phyloP scores from a whole-genome alignment of 2,888 invertebrate species.

The Drosophila siamana region DNA sequence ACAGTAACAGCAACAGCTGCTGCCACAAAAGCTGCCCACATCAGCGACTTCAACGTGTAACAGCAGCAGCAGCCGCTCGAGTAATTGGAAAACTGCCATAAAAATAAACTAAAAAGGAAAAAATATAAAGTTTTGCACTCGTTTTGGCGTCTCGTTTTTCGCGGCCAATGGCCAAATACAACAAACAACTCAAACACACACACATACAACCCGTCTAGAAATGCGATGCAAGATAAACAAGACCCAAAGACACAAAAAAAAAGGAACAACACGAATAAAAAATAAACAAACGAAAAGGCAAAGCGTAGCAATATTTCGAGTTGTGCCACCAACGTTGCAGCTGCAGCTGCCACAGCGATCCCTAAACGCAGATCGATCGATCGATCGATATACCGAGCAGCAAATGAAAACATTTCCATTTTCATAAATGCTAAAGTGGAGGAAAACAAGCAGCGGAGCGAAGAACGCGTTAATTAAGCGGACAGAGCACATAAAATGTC shows the following conservation, averaged over 20 bases:
- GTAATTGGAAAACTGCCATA: constrained; percentile 77
- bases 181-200: constrained; percentile 16
- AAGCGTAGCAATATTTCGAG: constrained; percentile 36
- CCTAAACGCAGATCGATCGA: constrained; percentile 27
- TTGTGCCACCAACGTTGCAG: constrained; percentile 53
- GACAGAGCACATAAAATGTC: constrained; percentile 68
- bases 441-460: constrained; percentile 16
- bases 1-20: constrained; percentile 57
- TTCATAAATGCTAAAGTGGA: constrained; percentile 66
- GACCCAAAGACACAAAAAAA: constrained; percentile 14
- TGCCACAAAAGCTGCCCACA: constrained; percentile 33
- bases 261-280: too few relatives aligned
- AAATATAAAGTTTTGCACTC: constrained; percentile 62
- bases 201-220: constrained; percentile 31
- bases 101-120: constrained; percentile 67
- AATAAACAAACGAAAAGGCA: constrained; percentile 37
- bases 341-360: constrained; percentile 43
- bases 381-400: constrained; percentile 29
- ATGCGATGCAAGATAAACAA: constrained; percentile 67
- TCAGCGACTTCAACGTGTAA: constrained; percentile 60
- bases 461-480: constrained; percentile 71
- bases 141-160: constrained; percentile 60
- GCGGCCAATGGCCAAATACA: constrained; percentile 55
- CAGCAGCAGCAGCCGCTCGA: constrained; percentile 35
- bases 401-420: constrained; percentile 76